These are phyloP conservation scores for Junco hyemalis DNA, from an alignment of 2,113 vertebrate genomes.

Conservation along the genomic window DNA sequence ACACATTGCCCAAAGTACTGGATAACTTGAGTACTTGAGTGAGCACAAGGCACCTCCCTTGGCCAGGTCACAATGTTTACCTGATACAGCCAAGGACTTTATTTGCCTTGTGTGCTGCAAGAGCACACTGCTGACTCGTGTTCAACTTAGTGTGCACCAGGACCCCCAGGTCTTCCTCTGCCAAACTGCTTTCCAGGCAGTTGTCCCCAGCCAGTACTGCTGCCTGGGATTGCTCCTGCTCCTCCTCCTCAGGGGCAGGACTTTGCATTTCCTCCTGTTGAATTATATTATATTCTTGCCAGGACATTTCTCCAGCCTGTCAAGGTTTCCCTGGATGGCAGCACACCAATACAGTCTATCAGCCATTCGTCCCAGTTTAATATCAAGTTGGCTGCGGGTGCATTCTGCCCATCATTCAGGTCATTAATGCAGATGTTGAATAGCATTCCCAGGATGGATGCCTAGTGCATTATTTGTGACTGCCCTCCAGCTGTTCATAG, in stretches of 20 bases:
- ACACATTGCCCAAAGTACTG: background rate
- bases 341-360: background rate
- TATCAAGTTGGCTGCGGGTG: fast-evolving
- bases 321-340: background rate
- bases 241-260: background rate
- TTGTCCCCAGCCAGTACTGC: background rate
- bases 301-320: background rate
- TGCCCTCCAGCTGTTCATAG: background rate
- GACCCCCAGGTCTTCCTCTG: background rate
- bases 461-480: background rate
- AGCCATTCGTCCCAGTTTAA: background rate
- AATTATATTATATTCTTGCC: background rate
- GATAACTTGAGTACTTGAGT: background rate
- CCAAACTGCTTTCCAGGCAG: background rate
- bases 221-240: background rate
- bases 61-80: background rate
- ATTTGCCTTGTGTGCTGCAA: background rate
- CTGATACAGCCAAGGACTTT: no score
- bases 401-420: background rate
- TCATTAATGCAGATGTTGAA: background rate
- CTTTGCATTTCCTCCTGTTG: background rate
- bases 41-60: background rate
- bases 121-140: background rate
- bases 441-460: background rate
- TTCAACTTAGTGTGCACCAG: background rate